These are phyloP conservation scores for Hydrotaea cyrtoneurina DNA, from an alignment of 2,888 invertebrate species.

Conservation along the genomic window DNA sequence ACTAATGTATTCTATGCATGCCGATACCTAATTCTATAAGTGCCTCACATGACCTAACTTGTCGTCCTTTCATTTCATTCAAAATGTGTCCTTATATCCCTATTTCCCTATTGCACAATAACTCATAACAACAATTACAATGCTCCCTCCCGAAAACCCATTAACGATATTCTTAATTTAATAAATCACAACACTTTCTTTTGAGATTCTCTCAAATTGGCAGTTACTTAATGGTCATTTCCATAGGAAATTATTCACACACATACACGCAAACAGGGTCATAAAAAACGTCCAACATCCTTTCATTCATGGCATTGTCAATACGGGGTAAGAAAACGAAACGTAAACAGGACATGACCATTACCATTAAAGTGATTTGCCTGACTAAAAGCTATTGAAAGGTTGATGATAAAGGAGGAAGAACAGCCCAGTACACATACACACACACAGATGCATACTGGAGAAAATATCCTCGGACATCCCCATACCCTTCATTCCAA, in stretches of 20 bases:
- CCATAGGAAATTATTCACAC: constrained; percentile 16
- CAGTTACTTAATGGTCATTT: constrained; percentile 35
- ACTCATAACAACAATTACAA: constrained; percentile 7
- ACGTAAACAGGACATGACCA: constrained; percentile 14
- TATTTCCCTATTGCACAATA: background rate
- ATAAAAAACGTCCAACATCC: constrained; percentile 33
- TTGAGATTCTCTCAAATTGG: constrained; percentile 27
- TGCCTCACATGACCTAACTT: too few species aligned
- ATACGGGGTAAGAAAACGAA: background rate
- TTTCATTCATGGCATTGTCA: background rate
- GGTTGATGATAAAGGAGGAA: constrained; percentile 4
- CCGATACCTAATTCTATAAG: too few species aligned
- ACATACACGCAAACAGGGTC: background rate
- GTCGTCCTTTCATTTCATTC: background rate
- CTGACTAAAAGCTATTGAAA: constrained; percentile 50
- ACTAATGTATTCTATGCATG: too few species aligned
- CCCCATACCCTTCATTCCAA: background rate
- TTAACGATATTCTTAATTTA: constrained; percentile 38
- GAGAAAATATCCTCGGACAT: background rate
- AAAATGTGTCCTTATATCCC: background rate
- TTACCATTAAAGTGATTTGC: constrained; percentile 55
- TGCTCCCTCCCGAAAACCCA: constrained; percentile 11
- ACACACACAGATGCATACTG: background rate
- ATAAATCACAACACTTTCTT: constrained; percentile 47
- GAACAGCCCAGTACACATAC: constrained; percentile 7